Base-by-base conservation (phyloP, 2,797 vertebrate species). In the Urosaurus nigricauda region DNA sequence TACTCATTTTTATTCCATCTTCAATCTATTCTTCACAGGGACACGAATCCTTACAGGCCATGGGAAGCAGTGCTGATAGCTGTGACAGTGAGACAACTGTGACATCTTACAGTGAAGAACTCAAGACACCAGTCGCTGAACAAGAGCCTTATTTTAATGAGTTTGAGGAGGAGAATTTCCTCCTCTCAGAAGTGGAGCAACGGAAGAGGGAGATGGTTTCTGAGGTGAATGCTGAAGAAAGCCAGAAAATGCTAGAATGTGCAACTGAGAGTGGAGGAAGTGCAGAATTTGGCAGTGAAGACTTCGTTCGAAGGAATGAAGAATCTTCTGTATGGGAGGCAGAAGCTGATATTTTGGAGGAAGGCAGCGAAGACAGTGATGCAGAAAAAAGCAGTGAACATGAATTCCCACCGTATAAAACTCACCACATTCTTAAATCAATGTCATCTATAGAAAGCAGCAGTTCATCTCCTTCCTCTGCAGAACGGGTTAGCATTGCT, bases 61-160 rank as follows among this genome's bases (percentile, higher is more conserved):
- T 98, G 97, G 97, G 97, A 87, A 98, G 97, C 83, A 99, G 99
- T 56, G 98, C 98, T 77, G 99, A 99, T 94, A 99, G 99, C 92
- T 99, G 98, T 94, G 99, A 99, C 96, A 99, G 99, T 24, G 98
- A 99, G 96, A 99, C 97, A 37, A 99, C 99, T 0, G 98, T 99
- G 90, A 99, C 97, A 0, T 98, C 98, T 0, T 96, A 98, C 51
- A 97, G 97, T 5, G 97, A 97, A 79, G 98, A 98, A 26, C 94
- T 97, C 78, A 94, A 94, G 92, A 98, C 98, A 0, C 97, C 97
- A 0, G 65, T 96, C 56, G 96, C 94, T 3, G 88, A 95, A 82
- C 97, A 98, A 79, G 96, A 97, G 40, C 94, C 96, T 14, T 96
- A 92, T 21, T 97, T 97, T 40, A 90, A 91, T 78, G 97, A 97